Evolutionary conservation across 2,888 invertebrate genomes (phyloP).

Genomic region (Torymus texanus): DNA sequence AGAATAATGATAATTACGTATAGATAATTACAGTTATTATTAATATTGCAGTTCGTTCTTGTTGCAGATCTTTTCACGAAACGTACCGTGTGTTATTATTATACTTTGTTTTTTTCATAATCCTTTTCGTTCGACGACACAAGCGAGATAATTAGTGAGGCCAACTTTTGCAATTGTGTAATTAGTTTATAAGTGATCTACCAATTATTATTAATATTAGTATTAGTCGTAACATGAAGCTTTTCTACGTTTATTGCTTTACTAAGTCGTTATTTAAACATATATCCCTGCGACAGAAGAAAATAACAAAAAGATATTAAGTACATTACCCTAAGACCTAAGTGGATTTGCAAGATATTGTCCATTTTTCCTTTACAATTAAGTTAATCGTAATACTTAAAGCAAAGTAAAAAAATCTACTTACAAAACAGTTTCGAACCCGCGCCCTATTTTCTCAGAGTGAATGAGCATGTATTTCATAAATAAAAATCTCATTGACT

Average conservation of each 20-base stretch:
- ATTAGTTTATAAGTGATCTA: slow-evolving; percentile 43
- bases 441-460: slow-evolving; percentile 37
- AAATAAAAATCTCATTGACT: slow-evolving; percentile 24
- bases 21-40: slow-evolving; percentile 41
- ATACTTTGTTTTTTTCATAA: slow-evolving; percentile 34
- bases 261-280: slow-evolving; percentile 8
- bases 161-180: slow-evolving; percentile 38
- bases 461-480: slow-evolving; percentile 23
- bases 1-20: slow-evolving; percentile 54
- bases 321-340: slow-evolving; percentile 8
- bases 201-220: slow-evolving; percentile 44
- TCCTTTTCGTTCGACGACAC: slow-evolving; percentile 22
- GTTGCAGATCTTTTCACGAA: slow-evolving; percentile 63
- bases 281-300: neutral
- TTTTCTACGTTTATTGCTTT: slow-evolving; percentile 43
- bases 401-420: slow-evolving; percentile 49
- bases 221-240: slow-evolving; percentile 45
- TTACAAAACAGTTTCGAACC: slow-evolving; percentile 50
- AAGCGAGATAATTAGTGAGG: slow-evolving; percentile 49
- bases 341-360: slow-evolving; percentile 6
- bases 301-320: slow-evolving; percentile 3
- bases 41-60: slow-evolving; percentile 61
- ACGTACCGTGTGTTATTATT: slow-evolving; percentile 53
- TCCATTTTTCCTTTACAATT: neutral
- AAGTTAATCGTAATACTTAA: slow-evolving; percentile 30